phyloP scores from a whole-genome alignment of 1,140 invertebrate species.

The Drosophila pruinosa region DNA sequence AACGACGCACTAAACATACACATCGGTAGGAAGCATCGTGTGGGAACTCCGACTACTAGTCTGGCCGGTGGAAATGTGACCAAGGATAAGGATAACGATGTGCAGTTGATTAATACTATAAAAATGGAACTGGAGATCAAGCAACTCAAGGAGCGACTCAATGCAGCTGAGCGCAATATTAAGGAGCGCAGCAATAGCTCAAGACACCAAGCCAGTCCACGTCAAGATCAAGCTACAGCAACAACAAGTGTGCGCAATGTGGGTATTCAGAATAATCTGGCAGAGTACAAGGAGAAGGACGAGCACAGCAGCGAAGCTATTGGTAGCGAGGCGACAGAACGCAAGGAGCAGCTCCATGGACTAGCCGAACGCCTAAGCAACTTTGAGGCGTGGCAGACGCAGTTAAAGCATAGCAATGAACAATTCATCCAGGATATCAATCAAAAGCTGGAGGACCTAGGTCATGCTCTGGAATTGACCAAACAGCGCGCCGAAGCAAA shows the following conservation, averaged over 20 bases:
- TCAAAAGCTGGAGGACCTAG: constrained; percentile 53
- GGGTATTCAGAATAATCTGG: constrained; percentile 74
- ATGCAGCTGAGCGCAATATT: constrained; percentile 72
- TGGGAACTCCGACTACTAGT: constrained; percentile 33
- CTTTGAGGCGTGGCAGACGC: constrained; percentile 65
- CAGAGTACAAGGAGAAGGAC: constrained; percentile 70
- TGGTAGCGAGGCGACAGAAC: constrained; percentile 41
- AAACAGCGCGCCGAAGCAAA: constrained; percentile 25
- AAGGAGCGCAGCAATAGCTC: constrained; percentile 50
- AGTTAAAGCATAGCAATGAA: constrained; percentile 61
- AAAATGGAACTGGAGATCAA: constrained; percentile 82
- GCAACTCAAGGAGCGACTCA: constrained; percentile 78
- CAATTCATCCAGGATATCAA: constrained; percentile 70
- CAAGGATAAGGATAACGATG: constrained; percentile 63
- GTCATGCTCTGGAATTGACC: constrained; percentile 47
- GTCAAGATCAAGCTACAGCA: constrained; percentile 33
- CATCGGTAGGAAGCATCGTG: constrained; percentile 64
- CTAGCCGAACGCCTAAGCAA: constrained; percentile 56
- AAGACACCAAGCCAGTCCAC: constrained; percentile 32
- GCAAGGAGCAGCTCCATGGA: constrained; percentile 57
- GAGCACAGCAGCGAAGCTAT: constrained; percentile 34
- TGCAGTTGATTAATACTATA: constrained; percentile 76
- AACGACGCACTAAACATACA: constrained; percentile 76
- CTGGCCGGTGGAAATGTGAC: not conserved
- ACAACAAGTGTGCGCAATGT: constrained; percentile 37